Conservation (phyloP, 2,113 vertebrate species). For the Corydoras maculifer region DNA sequence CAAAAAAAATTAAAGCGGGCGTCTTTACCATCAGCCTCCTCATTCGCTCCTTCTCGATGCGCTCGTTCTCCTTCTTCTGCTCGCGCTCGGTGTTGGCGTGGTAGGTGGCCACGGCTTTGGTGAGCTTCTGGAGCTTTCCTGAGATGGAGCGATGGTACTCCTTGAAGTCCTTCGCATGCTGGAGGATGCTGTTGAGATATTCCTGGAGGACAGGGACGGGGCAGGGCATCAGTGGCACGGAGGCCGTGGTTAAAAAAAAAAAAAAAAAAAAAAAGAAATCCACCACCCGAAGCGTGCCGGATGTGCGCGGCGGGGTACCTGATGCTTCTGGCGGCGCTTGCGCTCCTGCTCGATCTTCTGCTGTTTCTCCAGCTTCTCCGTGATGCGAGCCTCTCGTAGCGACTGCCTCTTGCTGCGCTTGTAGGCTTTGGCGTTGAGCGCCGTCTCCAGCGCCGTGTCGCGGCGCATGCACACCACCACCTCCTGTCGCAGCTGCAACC, state of each 20-base stretch:
- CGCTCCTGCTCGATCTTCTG: slow-evolving; percentile 98
- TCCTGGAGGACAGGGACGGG: slow-evolving; percentile 64
- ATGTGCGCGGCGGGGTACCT: slow-evolving; percentile 59
- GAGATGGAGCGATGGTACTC: slow-evolving; percentile 93
- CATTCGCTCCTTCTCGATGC: slow-evolving; percentile 97
- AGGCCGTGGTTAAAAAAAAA: not conserved
- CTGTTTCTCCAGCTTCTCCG: slow-evolving; percentile 96
- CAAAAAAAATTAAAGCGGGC: not conserved
- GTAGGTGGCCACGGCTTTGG: slow-evolving; percentile 91
- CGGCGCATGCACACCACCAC: slow-evolving; percentile 97
- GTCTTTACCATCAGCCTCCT: slow-evolving; percentile 83
- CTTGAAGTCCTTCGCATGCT: slow-evolving; percentile 97
- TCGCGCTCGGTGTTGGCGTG: slow-evolving; percentile 96
- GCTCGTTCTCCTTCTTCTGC: slow-evolving; percentile 96
- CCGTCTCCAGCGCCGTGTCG: slow-evolving; percentile 90
- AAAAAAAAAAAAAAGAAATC: too few species aligned
- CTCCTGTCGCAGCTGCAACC: slow-evolving; percentile 82
- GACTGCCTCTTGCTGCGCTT: slow-evolving; percentile 97
- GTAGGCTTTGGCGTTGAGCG: slow-evolving; percentile 93
- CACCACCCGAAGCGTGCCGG: too few species aligned
- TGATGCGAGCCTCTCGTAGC: slow-evolving; percentile 89
- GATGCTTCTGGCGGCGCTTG: slow-evolving; percentile 93
- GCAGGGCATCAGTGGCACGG: not conserved
- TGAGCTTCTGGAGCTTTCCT: slow-evolving; percentile 90
- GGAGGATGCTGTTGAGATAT: slow-evolving; percentile 98